These are phyloP conservation scores for Oryzias woworae DNA, from an alignment of 2,113 vertebrate genomes.

Conservation along the genomic window DNA sequence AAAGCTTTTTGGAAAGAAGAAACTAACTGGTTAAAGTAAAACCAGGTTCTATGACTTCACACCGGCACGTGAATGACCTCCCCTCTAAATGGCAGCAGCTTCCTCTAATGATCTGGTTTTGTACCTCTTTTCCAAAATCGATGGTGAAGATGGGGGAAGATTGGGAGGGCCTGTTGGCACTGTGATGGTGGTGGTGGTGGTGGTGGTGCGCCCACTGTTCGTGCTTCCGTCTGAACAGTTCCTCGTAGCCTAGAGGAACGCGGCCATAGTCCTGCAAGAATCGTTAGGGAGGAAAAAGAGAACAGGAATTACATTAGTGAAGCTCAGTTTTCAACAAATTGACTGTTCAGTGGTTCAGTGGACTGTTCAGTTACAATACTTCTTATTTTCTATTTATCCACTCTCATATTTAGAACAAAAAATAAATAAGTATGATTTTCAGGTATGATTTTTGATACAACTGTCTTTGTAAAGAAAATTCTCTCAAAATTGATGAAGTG, in stretches of 20 bases:
- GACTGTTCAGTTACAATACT: no score
- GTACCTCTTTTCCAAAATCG: slow-evolving; percentile 89
- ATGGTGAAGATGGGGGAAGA: slow-evolving; percentile 92
- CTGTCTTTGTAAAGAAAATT: no score
- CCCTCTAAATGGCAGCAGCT: no score
- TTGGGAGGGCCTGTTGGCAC: slow-evolving; percentile 82
- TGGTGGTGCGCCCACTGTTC: slow-evolving; percentile 92
- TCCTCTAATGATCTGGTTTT: background rate
- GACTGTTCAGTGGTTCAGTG: background rate
- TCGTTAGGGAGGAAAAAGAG: background rate
- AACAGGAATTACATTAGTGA: background rate
- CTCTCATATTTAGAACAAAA: no score
- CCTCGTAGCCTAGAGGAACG: slow-evolving; percentile 87
- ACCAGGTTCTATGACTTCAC: no score
- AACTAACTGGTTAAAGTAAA: slow-evolving; percentile 30
- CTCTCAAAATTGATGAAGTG: slow-evolving; percentile 5
- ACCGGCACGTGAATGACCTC: no score
- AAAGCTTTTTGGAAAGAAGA: slow-evolving; percentile 39
- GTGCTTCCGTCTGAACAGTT: slow-evolving; percentile 88
- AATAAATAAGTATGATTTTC: no score
- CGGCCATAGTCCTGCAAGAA: slow-evolving; percentile 85
- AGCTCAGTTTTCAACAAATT: slow-evolving; percentile 3
- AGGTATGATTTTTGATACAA: no score
- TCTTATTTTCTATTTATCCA: no score
- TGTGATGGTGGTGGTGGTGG: slow-evolving; percentile 82